Conservation (phyloP, 2,888 invertebrate species). For the Gasteruption jaculator region DNA sequence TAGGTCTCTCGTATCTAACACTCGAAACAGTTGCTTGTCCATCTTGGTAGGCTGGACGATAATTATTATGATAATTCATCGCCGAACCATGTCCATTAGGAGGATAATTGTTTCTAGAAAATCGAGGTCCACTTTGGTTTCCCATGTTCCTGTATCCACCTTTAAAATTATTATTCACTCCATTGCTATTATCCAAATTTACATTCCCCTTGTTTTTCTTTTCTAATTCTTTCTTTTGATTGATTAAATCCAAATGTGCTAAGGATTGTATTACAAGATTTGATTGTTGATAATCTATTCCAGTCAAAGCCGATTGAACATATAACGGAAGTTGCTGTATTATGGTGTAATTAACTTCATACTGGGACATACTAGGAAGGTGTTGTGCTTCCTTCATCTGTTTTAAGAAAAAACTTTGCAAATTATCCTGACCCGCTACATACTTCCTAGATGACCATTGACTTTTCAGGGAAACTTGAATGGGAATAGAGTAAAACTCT, state of each 20-base stretch:
- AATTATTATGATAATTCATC: no score
- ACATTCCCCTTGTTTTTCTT: no score
- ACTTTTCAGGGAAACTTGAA: conserved; percentile 13
- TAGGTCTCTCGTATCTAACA: no score
- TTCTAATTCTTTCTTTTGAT: no score
- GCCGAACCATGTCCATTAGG: no score
- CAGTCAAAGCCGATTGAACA: conserved; percentile 3
- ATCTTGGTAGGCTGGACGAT: no score
- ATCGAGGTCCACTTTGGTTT: no score
- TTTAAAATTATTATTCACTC: no score
- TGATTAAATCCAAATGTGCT: conserved; percentile 8
- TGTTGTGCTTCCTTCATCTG: conserved; percentile 8
- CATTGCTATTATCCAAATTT: no score
- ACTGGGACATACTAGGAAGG: conserved; percentile 9
- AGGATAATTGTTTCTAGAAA: no score
- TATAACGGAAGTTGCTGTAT: conserved; percentile 11
- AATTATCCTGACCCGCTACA: not conserved
- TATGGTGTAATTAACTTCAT: conserved; percentile 15
- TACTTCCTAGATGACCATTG: conserved; percentile 11
- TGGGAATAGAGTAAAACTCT: conserved; percentile 16
- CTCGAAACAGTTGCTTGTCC: no score
- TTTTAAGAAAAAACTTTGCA: conserved; percentile 16
- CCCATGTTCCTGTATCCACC: no score
- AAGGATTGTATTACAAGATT: conserved; percentile 5
- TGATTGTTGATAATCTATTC: conserved; percentile 7